phyloP scores from a whole-genome alignment of 2,113 vertebrate genomes.

The Ploceus nigricollis region DNA sequence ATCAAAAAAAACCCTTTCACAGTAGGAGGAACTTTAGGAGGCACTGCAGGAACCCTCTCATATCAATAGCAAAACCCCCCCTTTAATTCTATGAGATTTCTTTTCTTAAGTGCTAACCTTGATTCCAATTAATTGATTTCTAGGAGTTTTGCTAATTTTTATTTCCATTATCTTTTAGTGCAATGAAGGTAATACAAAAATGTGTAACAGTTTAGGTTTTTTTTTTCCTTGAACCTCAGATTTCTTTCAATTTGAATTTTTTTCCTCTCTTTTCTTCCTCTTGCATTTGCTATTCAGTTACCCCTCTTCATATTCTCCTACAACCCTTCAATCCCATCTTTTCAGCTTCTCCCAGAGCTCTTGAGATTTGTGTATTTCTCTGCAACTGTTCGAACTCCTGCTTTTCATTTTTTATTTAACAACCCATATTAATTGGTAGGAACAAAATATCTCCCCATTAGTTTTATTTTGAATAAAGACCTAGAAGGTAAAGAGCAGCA shows the following conservation, averaged over 20 bases:
- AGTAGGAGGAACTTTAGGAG: background rate
- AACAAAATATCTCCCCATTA: background rate
- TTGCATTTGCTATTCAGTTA: background rate
- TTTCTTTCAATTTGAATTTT: background rate
- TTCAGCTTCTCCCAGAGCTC: background rate
- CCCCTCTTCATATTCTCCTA: background rate
- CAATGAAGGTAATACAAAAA: background rate
- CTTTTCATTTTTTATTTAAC: background rate
- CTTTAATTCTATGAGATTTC: background rate
- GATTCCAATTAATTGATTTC: background rate
- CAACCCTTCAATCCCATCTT: background rate
- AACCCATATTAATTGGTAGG: background rate
- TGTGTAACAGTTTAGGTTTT: rapidly evolving
- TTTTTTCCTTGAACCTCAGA: background rate
- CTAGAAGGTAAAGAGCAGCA: background rate
- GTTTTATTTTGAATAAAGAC: background rate
- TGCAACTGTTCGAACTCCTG: background rate
- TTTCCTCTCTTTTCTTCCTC: background rate
- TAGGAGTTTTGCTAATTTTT: background rate
- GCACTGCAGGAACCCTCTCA: background rate
- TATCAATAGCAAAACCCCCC: background rate
- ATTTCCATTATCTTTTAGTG: background rate
- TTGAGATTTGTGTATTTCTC: background rate
- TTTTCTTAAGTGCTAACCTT: background rate
- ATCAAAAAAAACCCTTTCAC: background rate